Evolutionary conservation across 2,797 vertebrate species (phyloP).

Genomic region (Pantherophis vulpinus): DNA sequence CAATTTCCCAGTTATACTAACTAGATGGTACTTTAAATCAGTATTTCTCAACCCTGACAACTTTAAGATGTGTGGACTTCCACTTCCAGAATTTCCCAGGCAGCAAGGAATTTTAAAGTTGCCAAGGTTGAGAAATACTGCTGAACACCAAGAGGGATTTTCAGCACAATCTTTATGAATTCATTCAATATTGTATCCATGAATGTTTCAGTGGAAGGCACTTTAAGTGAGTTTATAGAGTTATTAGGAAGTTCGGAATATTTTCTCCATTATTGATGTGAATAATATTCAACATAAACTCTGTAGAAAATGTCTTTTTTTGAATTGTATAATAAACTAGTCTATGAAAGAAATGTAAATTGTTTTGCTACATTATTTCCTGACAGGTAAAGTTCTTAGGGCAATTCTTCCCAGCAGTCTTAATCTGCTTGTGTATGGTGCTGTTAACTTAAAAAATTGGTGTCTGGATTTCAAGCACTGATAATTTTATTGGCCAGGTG

Average conservation of each 20-base stretch:
- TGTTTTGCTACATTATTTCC: slow-evolving; percentile 28
- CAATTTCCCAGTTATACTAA: slow-evolving; percentile 34
- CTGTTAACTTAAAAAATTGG: neutral
- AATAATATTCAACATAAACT: slow-evolving; percentile 38
- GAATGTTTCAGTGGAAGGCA: slow-evolving; percentile 52
- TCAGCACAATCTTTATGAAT: slow-evolving; percentile 49
- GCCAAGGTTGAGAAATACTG: neutral
- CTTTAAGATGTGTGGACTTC: neutral
- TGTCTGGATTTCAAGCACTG: neutral
- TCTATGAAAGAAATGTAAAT: slow-evolving; percentile 9
- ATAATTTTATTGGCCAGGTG: neutral
- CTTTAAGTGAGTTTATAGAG: slow-evolving; percentile 45
- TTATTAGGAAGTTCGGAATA: slow-evolving; percentile 33
- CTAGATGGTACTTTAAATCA: slow-evolving; percentile 45
- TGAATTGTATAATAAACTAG: slow-evolving; percentile 46
- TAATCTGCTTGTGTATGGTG: neutral
- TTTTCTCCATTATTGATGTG: slow-evolving; percentile 15
- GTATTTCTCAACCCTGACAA: neutral
- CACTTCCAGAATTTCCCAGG: neutral
- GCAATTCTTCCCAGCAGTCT: neutral
- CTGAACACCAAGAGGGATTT: slow-evolving; percentile 46
- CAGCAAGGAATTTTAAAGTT: neutral
- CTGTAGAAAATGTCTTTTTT: slow-evolving; percentile 40
- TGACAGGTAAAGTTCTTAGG: neutral
- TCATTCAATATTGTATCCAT: slow-evolving; percentile 52